Conservation (phyloP, 2,888 invertebrate genomes). For the Drosophila silvestris region DNA sequence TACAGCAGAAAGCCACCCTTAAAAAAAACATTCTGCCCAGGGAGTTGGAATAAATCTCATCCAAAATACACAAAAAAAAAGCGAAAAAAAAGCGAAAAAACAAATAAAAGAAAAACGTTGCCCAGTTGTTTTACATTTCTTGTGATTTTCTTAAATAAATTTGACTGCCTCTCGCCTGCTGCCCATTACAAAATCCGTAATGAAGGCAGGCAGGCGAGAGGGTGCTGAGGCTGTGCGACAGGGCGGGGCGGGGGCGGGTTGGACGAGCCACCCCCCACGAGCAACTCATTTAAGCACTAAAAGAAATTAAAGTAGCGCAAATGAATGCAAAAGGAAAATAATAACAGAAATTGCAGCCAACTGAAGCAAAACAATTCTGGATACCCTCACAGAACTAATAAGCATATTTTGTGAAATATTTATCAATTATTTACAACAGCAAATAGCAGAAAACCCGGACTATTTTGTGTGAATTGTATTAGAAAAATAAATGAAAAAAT, state of each 20-base stretch:
- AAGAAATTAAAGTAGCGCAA: slow-evolving; percentile 78
- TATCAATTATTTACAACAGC: background rate
- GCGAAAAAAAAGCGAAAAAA: slow-evolving; percentile 38
- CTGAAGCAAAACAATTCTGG: background rate
- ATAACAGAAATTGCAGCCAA: slow-evolving; percentile 25
- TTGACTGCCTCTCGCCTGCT: slow-evolving; percentile 49
- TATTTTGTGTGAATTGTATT: background rate
- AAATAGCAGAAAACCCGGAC: fast-evolving
- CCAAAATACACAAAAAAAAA: slow-evolving; percentile 14
- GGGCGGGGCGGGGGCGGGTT: background rate
- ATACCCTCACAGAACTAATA: background rate
- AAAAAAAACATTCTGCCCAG: slow-evolving; percentile 28
- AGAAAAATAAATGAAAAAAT: background rate
- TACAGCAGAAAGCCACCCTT: slow-evolving; percentile 63
- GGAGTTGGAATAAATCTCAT: slow-evolving; percentile 30
- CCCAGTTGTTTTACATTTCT: slow-evolving; percentile 77
- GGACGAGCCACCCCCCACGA: slow-evolving; percentile 36
- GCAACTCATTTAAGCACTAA: slow-evolving; percentile 78
- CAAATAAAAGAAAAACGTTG: slow-evolving; percentile 53
- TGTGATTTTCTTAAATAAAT: slow-evolving; percentile 79
- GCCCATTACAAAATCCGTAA: slow-evolving; percentile 28
- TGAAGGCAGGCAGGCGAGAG: background rate
- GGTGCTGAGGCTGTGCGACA: background rate
- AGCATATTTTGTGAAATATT: background rate
- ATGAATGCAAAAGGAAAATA: slow-evolving; percentile 67